Base-by-base conservation (phyloP, 2,797 vertebrate genomes). In the Neosilurus mollespiculum region DNA sequence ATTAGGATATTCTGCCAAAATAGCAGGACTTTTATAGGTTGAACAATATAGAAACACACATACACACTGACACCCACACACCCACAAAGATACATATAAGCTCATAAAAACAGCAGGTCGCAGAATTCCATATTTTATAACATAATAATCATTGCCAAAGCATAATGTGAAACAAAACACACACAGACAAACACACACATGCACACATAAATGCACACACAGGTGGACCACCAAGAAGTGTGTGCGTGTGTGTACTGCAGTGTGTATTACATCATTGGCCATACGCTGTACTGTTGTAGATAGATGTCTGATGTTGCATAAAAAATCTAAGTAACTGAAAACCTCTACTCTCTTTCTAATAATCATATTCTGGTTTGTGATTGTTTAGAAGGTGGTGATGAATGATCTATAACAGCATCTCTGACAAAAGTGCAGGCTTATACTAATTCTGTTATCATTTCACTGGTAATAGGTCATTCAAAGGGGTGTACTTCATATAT, bases 51-150 rank as follows among this genome's bases (percentile, higher is more conserved):
- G 54, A 83, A 82, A 78, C 76, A 75, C 54, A 82, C 1, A 16
- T 24, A 65, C 4, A 30, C 66, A 18, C 65, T 20, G 3, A 18
- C 6, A 18, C 6, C 5, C 16, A 59, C 15, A 59, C 58, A 59
- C 56, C 15, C 56, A 59, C 56, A 15, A 62, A 51, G 20, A 82
- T 15, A 61, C 73, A 78, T 11, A 61, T 15, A 67, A 58, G n/a
- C 26, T 53, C 58, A 66, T 78, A 78, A 83, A 83, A 78, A 56
- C 75, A 78, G 82, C 82, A 66, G 65, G 82, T 83, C 54, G 61
- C 16, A n/a, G 65, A 69, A 70, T 83, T 78, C 82, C 65, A 83
- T 83, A 83, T 78, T 83, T 83, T 83, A 83, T 43, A 20, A 67
- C 26, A 22, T 59, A 73, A 83, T 49, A 56, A 20, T 30, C 66